These are phyloP conservation scores for Fabriciana adippe DNA, from an alignment of 2,888 invertebrate species.

Conservation along the genomic window DNA sequence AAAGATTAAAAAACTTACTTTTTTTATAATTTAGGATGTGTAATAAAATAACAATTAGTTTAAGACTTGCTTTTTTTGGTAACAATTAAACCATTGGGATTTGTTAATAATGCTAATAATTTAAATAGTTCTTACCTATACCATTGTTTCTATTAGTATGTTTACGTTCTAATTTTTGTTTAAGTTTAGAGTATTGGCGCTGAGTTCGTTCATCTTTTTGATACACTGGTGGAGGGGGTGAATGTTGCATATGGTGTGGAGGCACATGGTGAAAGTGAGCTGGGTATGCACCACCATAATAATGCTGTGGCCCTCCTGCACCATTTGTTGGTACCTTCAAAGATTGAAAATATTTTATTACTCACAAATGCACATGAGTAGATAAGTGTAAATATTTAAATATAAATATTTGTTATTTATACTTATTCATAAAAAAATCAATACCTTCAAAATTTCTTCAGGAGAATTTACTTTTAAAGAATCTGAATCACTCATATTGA, in stretches of 20 bases:
- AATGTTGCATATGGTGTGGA: constrained; percentile 85
- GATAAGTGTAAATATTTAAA: no score
- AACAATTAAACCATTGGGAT: background rate
- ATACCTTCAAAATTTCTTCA: constrained; percentile 53
- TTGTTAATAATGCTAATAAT: background rate
- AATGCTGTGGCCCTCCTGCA: constrained; percentile 86
- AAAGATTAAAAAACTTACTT: no score
- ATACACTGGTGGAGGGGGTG: constrained; percentile 85
- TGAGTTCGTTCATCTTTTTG: constrained; percentile 91
- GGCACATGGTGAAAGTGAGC: constrained; percentile 81
- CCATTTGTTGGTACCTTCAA: constrained; percentile 86
- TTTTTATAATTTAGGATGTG: no score
- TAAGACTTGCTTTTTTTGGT: no score
- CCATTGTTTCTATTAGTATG: constrained; percentile 80
- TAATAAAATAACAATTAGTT: no score
- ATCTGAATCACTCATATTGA: constrained; percentile 55
- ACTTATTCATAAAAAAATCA: no score
- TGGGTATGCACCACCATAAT: constrained; percentile 83
- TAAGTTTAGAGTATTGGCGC: constrained; percentile 88
- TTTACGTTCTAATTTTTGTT: constrained; percentile 88
- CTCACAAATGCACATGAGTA: background rate
- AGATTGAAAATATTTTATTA: constrained; percentile 33
- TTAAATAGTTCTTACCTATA: constrained; percentile 68
- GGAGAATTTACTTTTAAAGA: constrained; percentile 45
- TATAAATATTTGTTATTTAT: no score